These are phyloP conservation scores for Hyperoplus immaculatus DNA, from an alignment of 2,797 vertebrate species.

Conservation along the genomic window DNA sequence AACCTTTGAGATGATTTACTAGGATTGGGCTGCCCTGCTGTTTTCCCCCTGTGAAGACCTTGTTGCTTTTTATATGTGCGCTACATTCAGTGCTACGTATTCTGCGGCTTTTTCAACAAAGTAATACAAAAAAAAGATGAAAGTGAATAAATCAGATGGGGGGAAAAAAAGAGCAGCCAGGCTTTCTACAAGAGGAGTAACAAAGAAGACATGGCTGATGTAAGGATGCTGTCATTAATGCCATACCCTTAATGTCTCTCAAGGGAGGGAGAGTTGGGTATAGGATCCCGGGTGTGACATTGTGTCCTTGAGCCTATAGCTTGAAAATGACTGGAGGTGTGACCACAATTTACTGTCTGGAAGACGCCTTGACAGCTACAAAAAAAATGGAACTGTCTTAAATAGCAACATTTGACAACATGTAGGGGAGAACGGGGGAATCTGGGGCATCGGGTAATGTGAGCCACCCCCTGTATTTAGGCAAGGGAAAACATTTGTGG, in stretches of 20 bases:
- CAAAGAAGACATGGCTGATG: slow-evolving; percentile 68
- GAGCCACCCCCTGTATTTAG: too few relatives aligned
- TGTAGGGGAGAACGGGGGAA: not conserved
- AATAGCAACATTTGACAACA: not conserved
- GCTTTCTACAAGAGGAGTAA: slow-evolving; percentile 51
- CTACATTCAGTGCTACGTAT: slow-evolving; percentile 28
- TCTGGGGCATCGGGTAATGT: not conserved
- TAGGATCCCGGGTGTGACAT: slow-evolving; percentile 32
- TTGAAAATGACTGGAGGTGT: slow-evolving; percentile 42
- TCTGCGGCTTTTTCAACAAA: slow-evolving; percentile 21
- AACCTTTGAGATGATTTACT: slow-evolving; percentile 36
- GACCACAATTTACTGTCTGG: slow-evolving; percentile 24
- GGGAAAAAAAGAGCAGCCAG: slow-evolving; percentile 32
- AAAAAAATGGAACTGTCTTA: slow-evolving; percentile 14
- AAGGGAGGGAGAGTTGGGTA: slow-evolving; percentile 14
- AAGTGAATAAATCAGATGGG: slow-evolving; percentile 64
- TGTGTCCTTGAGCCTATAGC: slow-evolving; percentile 16
- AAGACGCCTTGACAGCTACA: slow-evolving; percentile 14
- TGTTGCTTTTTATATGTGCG: slow-evolving; percentile 39
- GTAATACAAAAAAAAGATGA: slow-evolving; percentile 50
- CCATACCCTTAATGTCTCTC: slow-evolving; percentile 53
- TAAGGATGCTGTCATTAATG: slow-evolving; percentile 58
- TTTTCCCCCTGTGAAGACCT: slow-evolving; percentile 35
- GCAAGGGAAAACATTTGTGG: too few relatives aligned
- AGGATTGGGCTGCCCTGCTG: slow-evolving; percentile 34